phyloP scores from a whole-genome alignment of 2,888 invertebrate genomes.

The Spodoptera picta region DNA sequence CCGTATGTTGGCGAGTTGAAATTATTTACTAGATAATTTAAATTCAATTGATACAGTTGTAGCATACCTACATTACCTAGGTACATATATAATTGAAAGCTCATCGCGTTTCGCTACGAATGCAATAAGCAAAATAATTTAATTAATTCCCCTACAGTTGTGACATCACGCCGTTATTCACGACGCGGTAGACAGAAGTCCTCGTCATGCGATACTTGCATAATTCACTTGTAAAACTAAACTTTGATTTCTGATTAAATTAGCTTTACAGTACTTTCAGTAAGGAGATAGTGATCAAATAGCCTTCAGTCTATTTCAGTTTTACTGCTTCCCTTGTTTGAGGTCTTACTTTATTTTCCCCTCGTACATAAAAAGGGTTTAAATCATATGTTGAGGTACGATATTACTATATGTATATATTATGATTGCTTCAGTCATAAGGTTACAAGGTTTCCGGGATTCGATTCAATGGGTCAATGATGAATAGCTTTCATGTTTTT shows the following conservation, averaged over 20 bases:
- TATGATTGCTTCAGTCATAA: no score
- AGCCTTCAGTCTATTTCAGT: constrained; percentile 6
- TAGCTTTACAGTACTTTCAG: constrained; percentile 30
- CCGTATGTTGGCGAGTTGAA: no score
- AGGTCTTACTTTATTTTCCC: constrained; percentile 16
- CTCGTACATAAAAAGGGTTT: constrained; percentile 18
- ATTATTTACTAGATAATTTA: no score
- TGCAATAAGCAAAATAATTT: constrained; percentile 30
- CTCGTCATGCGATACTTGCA: constrained; percentile 43
- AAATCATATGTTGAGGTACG: constrained; percentile 5
- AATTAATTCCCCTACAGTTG: constrained; percentile 40
- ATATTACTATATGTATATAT: constrained; percentile 11
- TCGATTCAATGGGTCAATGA: no score
- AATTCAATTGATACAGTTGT: no score
- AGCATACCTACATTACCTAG: no score
- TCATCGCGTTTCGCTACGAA: no score
- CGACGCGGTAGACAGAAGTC: constrained; percentile 24
- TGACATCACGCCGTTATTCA: constrained; percentile 45
- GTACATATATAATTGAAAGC: no score
- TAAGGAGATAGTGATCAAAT: constrained; percentile 16
- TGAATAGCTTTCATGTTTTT: no score
- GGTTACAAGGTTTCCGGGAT: background rate
- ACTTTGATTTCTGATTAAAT: constrained; percentile 37
- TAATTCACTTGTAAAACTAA: constrained; percentile 28
- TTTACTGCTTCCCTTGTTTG: constrained; percentile 14